Conservation (phyloP, 2,113 vertebrate species). For the Elephantulus edwardii region DNA sequence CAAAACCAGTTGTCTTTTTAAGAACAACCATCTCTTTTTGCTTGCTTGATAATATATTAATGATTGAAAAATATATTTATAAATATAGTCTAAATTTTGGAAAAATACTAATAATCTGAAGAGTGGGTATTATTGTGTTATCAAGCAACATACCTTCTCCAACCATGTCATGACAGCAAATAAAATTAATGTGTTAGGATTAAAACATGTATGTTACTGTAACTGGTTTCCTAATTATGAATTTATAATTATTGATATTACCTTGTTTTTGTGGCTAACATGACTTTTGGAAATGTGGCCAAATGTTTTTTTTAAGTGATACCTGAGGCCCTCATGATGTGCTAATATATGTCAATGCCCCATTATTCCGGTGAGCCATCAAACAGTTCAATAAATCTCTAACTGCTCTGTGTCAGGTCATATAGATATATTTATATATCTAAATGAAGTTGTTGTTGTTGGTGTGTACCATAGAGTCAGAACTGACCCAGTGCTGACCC, state of each 20-base stretch:
- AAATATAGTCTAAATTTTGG: not conserved
- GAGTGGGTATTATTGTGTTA: not conserved
- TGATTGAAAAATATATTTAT: not conserved
- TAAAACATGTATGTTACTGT: not conserved
- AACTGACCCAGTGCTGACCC: too few relatives aligned
- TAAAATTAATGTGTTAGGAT: not conserved
- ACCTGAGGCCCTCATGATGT: too few relatives aligned
- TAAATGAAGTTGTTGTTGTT: too few relatives aligned
- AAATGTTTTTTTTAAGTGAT: not conserved
- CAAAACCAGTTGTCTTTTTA: not conserved
- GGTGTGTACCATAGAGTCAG: too few relatives aligned
- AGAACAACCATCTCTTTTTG: not conserved
- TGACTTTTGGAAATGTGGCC: not conserved
- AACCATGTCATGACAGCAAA: slow-evolving; percentile 22
- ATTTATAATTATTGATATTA: not conserved
- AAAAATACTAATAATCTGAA: slow-evolving; percentile 46
- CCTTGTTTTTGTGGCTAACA: not conserved
- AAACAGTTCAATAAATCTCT: not conserved
- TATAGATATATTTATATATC: not conserved
- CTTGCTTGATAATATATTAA: not conserved
- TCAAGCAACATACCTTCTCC: not conserved
- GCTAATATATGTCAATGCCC: too few relatives aligned
- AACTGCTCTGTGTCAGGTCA: not conserved
- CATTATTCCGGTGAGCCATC: not conserved
- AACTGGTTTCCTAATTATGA: not conserved